Percentiles rank a stretch among this genome's conserved stretches.
These are phyloP conservation scores for Eilema caniola DNA, from an alignment of 2,888 invertebrate genomes.

Conservation along the genomic window DNA sequence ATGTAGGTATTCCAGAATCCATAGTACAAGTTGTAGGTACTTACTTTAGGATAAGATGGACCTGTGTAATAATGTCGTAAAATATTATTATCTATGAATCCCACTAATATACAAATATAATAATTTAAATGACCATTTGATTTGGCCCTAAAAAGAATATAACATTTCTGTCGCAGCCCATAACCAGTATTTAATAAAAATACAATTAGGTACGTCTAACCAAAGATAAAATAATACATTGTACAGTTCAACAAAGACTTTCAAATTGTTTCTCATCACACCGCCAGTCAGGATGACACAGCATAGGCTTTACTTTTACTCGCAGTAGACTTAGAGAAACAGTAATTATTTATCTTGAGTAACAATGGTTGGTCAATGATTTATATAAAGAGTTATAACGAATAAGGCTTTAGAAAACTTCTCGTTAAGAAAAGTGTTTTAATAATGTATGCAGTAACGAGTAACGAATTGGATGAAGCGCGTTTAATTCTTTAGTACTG, in stretches of 20 bases:
- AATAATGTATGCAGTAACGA: neutral
- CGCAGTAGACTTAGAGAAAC: neutral
- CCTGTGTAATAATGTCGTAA: neutral
- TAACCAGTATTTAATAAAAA: neutral
- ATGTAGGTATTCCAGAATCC: neutral
- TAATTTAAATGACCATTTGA: neutral
- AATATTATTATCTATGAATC: neutral
- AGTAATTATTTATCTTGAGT: constrained; percentile 9
- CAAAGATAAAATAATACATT: constrained; percentile 4
- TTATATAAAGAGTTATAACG: neutral
- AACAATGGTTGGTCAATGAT: neutral
- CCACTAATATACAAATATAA: neutral
- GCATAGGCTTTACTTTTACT: neutral
- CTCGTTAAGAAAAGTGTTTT: neutral
- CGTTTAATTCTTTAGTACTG: constrained; percentile 18
- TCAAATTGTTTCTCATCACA: neutral
- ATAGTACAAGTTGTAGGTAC: neutral
- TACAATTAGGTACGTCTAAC: neutral
- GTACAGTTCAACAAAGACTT: neutral
- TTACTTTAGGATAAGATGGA: neutral
- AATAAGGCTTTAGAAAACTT: neutral
- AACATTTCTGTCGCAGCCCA: neutral
- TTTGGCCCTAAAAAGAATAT: neutral
- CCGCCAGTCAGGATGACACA: constrained; percentile 6
- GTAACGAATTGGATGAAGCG: neutral